Conservation (phyloP, 2,113 vertebrate genomes). For the Lepisosteus osseus region DNA sequence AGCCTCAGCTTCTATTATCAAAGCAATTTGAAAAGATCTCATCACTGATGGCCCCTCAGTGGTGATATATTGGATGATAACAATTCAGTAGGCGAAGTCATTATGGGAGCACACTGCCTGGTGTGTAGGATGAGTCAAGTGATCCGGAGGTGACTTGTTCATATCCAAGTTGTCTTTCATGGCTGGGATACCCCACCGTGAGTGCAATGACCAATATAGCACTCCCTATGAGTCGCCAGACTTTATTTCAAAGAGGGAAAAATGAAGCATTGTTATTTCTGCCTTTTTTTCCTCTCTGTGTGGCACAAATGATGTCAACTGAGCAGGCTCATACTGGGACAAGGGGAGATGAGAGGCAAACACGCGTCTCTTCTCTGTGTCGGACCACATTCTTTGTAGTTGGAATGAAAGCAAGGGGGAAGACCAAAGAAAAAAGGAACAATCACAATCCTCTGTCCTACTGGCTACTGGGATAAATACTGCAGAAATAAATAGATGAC, state of each 20-base stretch:
- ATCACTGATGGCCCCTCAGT: background rate
- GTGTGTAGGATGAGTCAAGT: constrained; percentile 4
- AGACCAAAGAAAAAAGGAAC: too few species aligned
- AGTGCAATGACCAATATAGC: constrained; percentile 12
- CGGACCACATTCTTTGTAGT: too few species aligned
- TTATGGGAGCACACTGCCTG: background rate
- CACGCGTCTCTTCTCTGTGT: too few species aligned
- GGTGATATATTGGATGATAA: constrained; percentile 14
- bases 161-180: background rate
- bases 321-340: too few species aligned
- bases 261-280: constrained; percentile 1
- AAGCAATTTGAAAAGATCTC: background rate
- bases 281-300: background rate
- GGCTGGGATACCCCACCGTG: constrained; percentile 11
- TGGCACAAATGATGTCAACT: too few species aligned
- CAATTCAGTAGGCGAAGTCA: constrained; percentile 12
- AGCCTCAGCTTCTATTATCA: background rate
- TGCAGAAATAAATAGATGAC: too few species aligned
- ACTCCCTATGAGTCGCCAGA: background rate
- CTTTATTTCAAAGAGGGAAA: background rate
- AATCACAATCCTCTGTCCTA: too few species aligned
- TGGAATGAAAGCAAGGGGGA: too few species aligned
- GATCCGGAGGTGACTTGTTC: background rate
- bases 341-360: too few species aligned
- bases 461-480: too few species aligned